Percentiles rank a stretch among this genome's conserved stretches.
Conservation (phyloP, 1,140 invertebrate species). For the Doryteuthis pealeii region DNA sequence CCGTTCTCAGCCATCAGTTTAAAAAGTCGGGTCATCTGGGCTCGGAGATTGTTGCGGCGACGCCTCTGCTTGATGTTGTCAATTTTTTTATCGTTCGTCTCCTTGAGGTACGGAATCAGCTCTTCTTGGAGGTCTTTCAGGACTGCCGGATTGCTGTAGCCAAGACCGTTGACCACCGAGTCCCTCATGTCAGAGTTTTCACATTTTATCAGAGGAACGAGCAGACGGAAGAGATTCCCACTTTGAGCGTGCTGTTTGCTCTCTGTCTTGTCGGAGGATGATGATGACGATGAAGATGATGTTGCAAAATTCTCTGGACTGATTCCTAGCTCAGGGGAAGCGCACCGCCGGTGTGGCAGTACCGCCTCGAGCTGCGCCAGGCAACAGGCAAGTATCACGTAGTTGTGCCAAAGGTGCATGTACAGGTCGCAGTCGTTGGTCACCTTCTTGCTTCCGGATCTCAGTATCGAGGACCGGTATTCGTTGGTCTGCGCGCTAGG, state of each 20-base stretch:
- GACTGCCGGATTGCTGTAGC: conserved; percentile 88
- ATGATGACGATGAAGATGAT: neutral
- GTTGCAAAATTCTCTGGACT: conserved; percentile 36
- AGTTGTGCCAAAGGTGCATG: conserved; percentile 94
- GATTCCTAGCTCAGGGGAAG: conserved; percentile 79
- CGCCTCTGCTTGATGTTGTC: conserved; percentile 88
- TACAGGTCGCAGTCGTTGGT: conserved; percentile 89
- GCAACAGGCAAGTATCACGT: conserved; percentile 90
- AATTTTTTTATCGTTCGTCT: conserved; percentile 96
- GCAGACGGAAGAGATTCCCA: conserved; percentile 81
- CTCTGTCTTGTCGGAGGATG: conserved; percentile 23
- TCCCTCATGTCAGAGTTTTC: conserved; percentile 91
- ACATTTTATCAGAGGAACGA: conserved; percentile 82
- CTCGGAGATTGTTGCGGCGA: conserved; percentile 85
- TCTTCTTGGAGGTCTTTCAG: conserved; percentile 97
- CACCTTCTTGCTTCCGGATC: conserved; percentile 75
- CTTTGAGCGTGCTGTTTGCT: conserved; percentile 13
- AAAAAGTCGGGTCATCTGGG: conserved; percentile 87
- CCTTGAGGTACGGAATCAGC: conserved; percentile 83
- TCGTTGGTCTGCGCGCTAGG: conserved; percentile 74
- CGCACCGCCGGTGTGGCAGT: conserved; percentile 81
- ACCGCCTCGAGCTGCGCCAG: conserved; percentile 81
- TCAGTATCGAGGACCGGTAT: conserved; percentile 82
- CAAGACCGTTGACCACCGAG: conserved; percentile 87
- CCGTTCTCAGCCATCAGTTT: conserved; percentile 90